phyloP scores from a whole-genome alignment of 2,797 vertebrate species.

The Muscicapa comitata region DNA sequence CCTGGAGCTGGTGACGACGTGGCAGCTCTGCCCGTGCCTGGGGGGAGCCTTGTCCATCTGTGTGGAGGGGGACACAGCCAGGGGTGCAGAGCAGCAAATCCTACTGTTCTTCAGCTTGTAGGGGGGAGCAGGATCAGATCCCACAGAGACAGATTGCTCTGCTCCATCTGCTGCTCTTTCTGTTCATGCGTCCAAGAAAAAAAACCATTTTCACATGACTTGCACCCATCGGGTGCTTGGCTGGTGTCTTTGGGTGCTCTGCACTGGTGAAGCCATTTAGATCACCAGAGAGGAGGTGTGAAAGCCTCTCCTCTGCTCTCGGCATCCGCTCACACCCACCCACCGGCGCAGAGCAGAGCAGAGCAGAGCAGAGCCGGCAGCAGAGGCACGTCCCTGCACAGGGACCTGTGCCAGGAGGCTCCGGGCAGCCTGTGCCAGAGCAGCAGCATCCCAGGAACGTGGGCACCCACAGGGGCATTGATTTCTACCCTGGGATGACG shows the following conservation, averaged over 20 bases:
- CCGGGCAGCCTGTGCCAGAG: neutral
- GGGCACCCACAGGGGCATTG: neutral
- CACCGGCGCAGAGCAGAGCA: neutral
- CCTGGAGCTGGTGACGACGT: rapidly evolving
- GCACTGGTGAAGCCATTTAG: neutral
- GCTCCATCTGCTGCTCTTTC: neutral
- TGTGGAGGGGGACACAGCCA: neutral
- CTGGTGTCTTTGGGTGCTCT: constrained; percentile 1
- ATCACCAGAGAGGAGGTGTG: neutral
- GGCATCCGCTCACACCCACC: neutral
- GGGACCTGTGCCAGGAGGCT: neutral
- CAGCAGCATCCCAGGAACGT: neutral
- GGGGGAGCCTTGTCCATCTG: neutral
- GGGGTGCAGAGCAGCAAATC: neutral
- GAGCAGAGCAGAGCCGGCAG: neutral
- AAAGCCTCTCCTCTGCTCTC: neutral
- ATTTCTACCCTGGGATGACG: neutral
- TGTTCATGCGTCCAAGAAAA: neutral
- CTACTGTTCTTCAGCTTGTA: neutral
- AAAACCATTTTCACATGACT: neutral
- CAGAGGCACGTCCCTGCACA: neutral
- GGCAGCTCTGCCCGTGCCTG: neutral
- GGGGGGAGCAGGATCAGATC: neutral
- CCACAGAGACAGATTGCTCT: neutral
- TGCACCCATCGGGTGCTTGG: neutral